Evolutionary conservation across 2,797 vertebrate genomes (phyloP).

Genomic region (Takifugu rubripes): DNA sequence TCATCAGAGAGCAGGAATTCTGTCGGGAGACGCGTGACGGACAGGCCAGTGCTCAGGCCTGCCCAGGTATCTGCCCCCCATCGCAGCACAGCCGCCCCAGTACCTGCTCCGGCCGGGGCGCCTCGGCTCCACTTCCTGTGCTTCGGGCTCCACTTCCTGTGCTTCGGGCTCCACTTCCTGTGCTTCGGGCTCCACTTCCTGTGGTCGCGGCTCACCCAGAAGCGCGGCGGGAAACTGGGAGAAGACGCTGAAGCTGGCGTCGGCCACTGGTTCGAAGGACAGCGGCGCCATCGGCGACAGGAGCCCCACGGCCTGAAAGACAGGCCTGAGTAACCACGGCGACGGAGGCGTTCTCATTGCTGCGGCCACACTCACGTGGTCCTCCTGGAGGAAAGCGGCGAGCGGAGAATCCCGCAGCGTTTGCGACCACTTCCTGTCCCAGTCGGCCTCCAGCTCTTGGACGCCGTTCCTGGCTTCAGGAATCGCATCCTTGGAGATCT

Average conservation of each 20-base stretch:
- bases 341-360: too few species aligned
- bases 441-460: constrained; percentile 67
- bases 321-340: not conserved
- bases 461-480: constrained; percentile 56
- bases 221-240: constrained; percentile 64
- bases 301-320: constrained; percentile 73
- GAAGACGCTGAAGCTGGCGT: constrained; percentile 65
- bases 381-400: constrained; percentile 58
- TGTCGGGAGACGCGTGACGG: constrained; percentile 89
- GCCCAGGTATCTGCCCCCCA: constrained; percentile 91
- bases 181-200: not conserved
- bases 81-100: not conserved
- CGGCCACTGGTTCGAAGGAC: constrained; percentile 74
- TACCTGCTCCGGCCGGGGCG: constrained; percentile 46
- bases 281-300: constrained; percentile 70
- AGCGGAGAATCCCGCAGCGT: constrained; percentile 70
- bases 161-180: constrained; percentile 9
- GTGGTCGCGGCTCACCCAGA: constrained; percentile 34
- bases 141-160: constrained; percentile 4
- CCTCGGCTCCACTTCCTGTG: not conserved
- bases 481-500: constrained; percentile 65
- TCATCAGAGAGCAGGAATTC: constrained; percentile 92
- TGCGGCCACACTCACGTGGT: constrained; percentile 76
- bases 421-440: constrained; percentile 81
- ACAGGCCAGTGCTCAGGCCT: constrained; percentile 77